phyloP scores from a whole-genome alignment of 2,797 vertebrate genomes.

The Acrocephalus scirpaceus region DNA sequence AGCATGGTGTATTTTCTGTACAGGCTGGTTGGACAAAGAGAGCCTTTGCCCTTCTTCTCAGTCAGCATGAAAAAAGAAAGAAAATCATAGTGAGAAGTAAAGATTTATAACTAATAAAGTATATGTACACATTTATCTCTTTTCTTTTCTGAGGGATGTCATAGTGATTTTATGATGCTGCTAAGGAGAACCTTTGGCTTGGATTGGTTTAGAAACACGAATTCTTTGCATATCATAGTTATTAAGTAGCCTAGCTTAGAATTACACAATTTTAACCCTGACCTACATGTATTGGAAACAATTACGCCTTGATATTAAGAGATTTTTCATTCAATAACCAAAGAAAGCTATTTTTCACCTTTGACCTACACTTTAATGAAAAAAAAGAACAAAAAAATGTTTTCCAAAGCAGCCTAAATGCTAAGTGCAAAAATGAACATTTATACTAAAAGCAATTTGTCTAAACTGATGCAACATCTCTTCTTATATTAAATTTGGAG shows the following conservation, averaged over 20 bases:
- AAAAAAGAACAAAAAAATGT: neutral
- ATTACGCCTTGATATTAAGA: neutral
- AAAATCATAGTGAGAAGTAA: neutral
- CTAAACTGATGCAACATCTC: neutral
- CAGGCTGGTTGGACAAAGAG: neutral
- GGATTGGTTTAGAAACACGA: slow-evolving; percentile 43
- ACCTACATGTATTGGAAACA: slow-evolving; percentile 15
- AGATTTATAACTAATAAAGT: neutral
- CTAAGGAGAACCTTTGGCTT: slow-evolving; percentile 43
- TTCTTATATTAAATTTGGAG: slow-evolving; percentile 47
- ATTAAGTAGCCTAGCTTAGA: slow-evolving; percentile 39
- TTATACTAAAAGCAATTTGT: neutral
- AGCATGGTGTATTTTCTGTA: neutral
- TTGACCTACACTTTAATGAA: neutral
- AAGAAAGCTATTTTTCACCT: slow-evolving; percentile 5
- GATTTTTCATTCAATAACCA: neutral
- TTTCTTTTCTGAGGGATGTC: neutral
- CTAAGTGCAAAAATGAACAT: neutral
- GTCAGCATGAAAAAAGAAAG: neutral
- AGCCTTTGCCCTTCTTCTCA: neutral
- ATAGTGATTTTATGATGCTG: slow-evolving; percentile 47
- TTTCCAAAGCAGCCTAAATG: neutral
- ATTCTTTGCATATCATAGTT: slow-evolving; percentile 56
- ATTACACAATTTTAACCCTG: slow-evolving; percentile 43
- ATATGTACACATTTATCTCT: neutral